A percentile compares a stretch with the other conserved stretches of the same genome.
Evolutionary conservation across 2,113 vertebrate genomes (phyloP).

Genomic region (Chloroceryle aenea): DNA sequence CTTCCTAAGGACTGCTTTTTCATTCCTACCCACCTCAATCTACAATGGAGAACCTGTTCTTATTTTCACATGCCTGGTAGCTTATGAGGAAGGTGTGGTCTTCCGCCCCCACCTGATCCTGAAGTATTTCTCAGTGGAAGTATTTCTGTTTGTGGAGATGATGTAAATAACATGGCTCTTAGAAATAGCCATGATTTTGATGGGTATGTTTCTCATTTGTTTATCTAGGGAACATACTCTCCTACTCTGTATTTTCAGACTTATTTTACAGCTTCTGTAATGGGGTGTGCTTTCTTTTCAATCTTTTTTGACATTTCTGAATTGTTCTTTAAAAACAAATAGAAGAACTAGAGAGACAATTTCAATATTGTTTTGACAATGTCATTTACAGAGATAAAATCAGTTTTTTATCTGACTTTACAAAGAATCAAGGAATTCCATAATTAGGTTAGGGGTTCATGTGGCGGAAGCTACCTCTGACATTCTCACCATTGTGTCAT

Average conservation of each 20-base stretch:
- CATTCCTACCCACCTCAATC: rapidly evolving
- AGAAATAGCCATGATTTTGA: neutral
- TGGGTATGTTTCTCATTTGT: neutral
- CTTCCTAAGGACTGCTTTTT: neutral
- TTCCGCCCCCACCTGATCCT: neutral
- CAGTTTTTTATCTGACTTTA: neutral
- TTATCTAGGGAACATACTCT: neutral
- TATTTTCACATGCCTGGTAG: neutral
- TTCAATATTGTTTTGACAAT: neutral
- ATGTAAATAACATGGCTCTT: neutral
- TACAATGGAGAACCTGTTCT: neutral
- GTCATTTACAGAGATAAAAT: neutral
- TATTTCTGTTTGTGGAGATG: neutral
- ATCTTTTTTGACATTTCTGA: neutral
- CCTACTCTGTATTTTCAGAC: neutral
- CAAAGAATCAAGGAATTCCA: neutral
- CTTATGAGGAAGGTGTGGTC: neutral
- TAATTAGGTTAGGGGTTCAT: neutral
- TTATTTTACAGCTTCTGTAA: neutral
- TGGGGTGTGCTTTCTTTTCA: neutral
- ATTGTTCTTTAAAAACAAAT: neutral
- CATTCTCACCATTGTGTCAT: neutral
- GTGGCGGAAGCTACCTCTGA: neutral
- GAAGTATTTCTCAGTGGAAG: too few relatives aligned
- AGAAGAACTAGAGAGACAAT: neutral